A percentile compares a stretch with the other conserved stretches of the same genome.
Conservation (phyloP, 2,797 vertebrate species). For the Falco naumanni region DNA sequence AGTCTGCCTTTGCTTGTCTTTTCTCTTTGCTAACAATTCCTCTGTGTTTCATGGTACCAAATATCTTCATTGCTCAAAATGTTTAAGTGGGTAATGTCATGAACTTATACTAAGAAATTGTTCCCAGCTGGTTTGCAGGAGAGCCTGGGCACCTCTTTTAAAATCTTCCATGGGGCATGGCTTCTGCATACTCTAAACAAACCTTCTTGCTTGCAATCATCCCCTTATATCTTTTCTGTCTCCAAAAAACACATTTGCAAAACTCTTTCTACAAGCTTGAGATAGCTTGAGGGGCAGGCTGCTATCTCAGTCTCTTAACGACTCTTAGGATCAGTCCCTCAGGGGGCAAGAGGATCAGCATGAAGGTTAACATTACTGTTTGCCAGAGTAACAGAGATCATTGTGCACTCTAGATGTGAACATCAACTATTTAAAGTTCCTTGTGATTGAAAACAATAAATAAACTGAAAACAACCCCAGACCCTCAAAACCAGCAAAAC, state of each 20-base stretch:
- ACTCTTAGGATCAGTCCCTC: not conserved
- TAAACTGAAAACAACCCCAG: fast-evolving
- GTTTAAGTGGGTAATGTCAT: not conserved
- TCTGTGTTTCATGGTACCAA: not conserved
- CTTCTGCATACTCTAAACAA: not conserved
- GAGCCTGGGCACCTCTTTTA: not conserved
- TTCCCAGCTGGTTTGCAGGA: not conserved
- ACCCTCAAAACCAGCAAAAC: not conserved
- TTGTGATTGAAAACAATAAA: not conserved
- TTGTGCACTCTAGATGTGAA: not conserved
- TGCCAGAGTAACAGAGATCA: not conserved
- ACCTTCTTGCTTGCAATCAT: not conserved
- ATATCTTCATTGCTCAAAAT: not conserved
- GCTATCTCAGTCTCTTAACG: not conserved
- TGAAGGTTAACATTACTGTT: not conserved
- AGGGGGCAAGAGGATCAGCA: not conserved
- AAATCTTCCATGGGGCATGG: not conserved
- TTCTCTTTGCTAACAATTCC: not conserved
- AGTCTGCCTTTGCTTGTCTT: not conserved
- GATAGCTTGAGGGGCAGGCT: not conserved
- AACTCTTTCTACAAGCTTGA: not conserved
- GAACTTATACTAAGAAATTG: not conserved
- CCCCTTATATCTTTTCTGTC: not conserved
- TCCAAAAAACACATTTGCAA: not conserved
- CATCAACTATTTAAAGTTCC: not conserved